A percentile compares a stretch with the other conserved stretches of the same genome.
Evolutionary conservation across 2,888 invertebrate genomes (phyloP).

Genomic region (Unio delphinus): DNA sequence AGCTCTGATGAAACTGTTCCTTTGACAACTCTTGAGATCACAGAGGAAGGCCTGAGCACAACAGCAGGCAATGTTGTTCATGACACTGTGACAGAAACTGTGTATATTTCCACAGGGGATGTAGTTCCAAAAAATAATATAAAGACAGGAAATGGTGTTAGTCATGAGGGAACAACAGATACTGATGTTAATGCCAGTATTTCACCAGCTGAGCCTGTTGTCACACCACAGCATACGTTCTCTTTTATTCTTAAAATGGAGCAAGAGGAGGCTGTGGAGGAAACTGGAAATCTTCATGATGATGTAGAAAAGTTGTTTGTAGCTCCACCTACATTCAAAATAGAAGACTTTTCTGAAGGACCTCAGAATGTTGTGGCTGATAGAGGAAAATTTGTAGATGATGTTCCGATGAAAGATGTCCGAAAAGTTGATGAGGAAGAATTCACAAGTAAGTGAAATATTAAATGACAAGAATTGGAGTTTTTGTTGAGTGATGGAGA

Average conservation of each 20-base stretch:
- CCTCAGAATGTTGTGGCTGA: conserved; percentile 14
- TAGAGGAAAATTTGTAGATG: not conserved
- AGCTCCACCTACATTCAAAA: conserved; percentile 31
- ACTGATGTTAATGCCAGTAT: too few relatives aligned
- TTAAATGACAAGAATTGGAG: not conserved
- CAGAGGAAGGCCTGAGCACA: not conserved
- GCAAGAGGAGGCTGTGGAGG: conserved; percentile 15
- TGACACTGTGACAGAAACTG: too few relatives aligned
- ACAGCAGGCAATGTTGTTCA: too few relatives aligned
- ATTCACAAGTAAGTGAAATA: conserved; percentile 33
- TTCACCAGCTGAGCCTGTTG: too few relatives aligned
- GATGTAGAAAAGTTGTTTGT: conserved; percentile 51
- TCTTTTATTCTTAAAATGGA: too few relatives aligned
- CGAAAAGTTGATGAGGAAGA: conserved; percentile 45
- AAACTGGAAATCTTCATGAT: conserved; percentile 27
- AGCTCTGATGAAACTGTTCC: too few relatives aligned
- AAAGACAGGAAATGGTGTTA: too few relatives aligned
- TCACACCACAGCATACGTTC: too few relatives aligned
- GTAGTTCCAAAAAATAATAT: too few relatives aligned
- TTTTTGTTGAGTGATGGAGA: too few relatives aligned
- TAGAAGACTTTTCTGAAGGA: conserved; percentile 25
- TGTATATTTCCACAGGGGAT: too few relatives aligned
- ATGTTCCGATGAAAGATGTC: conserved; percentile 11
- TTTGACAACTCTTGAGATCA: not conserved
- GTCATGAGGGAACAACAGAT: too few relatives aligned